Percentiles rank a stretch among this genome's conserved stretches.
These are phyloP conservation scores for Macrotis lagotis DNA, from an alignment of 2,113 vertebrate species.

Conservation along the genomic window DNA sequence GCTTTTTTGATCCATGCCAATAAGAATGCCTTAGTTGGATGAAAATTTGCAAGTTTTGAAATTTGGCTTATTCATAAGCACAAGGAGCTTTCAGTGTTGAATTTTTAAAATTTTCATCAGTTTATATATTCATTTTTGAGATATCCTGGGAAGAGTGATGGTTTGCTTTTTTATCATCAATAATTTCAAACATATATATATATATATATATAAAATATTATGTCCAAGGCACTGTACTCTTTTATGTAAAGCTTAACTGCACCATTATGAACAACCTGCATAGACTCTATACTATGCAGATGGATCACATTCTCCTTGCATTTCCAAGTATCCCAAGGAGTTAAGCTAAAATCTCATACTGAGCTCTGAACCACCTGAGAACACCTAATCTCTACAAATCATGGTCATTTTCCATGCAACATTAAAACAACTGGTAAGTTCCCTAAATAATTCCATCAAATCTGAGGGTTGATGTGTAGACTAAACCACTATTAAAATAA, in stretches of 20 bases:
- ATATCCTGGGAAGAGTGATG: background rate
- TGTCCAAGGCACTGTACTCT: background rate
- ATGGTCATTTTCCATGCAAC: background rate
- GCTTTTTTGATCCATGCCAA: background rate
- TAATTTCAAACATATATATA: background rate
- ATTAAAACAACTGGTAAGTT: background rate
- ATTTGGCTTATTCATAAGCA: background rate
- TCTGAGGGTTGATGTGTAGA: background rate
- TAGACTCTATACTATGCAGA: background rate
- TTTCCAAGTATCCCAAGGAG: background rate
- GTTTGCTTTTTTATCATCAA: background rate
- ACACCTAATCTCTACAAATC: background rate
- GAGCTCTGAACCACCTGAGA: background rate
- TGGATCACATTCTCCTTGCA: background rate
- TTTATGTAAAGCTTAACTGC: background rate
- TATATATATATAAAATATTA: no score
- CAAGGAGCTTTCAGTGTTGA: background rate
- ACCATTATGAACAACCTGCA: background rate
- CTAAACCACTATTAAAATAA: background rate
- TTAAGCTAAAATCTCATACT: background rate
- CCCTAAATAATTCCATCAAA: background rate
- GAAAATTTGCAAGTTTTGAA: slow-evolving; percentile 12
- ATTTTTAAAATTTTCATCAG: background rate
- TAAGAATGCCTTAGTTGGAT: background rate
- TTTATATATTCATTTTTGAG: background rate